These are phyloP conservation scores for Eonycteris spelaea DNA, from an alignment of 2,113 vertebrate species.

Conservation along the genomic window DNA sequence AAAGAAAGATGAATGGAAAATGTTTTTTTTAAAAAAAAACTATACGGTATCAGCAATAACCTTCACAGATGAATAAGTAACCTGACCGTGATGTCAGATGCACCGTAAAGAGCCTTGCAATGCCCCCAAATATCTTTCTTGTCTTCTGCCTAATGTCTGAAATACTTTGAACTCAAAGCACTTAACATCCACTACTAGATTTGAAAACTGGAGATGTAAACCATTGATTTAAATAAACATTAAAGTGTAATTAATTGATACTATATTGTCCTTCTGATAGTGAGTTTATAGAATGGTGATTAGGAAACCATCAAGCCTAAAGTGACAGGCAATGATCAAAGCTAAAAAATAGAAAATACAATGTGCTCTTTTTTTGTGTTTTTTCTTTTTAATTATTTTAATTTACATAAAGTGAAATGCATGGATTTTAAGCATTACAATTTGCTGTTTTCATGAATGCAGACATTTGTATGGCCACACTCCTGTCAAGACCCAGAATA, in stretches of 20 bases:
- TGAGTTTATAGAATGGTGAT: neutral
- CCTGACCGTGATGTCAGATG: neutral
- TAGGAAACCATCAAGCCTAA: neutral
- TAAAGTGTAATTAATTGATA: neutral
- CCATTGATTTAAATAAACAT: neutral
- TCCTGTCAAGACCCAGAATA: no score
- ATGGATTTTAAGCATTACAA: neutral
- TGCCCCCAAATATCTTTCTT: neutral
- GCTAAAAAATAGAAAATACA: neutral
- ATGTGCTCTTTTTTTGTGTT: neutral
- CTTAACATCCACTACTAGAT: neutral
- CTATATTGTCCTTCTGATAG: neutral
- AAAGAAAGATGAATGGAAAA: neutral
- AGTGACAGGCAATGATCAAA: neutral
- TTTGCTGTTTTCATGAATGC: neutral
- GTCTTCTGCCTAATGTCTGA: neutral
- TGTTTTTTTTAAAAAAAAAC: neutral
- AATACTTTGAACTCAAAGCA: neutral
- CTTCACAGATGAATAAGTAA: neutral
- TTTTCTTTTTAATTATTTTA: neutral
- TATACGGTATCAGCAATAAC: neutral
- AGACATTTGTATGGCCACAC: neutral
- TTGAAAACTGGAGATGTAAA: neutral
- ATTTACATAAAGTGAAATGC: neutral
- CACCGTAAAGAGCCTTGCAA: neutral